phyloP scores from a whole-genome alignment of 2,888 invertebrate genomes.

The Thymelicus acteon region DNA sequence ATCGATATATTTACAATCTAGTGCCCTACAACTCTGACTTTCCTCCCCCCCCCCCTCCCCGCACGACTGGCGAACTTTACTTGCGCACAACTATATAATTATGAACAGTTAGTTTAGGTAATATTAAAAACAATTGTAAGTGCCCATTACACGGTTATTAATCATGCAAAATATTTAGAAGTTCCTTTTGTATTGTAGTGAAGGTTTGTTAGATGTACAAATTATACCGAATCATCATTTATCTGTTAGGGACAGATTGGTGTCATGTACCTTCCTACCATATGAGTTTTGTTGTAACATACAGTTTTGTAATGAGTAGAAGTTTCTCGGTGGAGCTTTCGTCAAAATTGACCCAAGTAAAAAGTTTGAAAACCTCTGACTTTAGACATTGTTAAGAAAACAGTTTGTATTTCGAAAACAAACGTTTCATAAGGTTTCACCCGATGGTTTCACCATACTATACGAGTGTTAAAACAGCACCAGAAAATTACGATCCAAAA shows the following conservation, averaged over 20 bases:
- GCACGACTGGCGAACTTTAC: constrained; percentile 18
- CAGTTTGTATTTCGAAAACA: no score
- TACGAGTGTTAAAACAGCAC: no score
- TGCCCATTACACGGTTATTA: constrained; percentile 28
- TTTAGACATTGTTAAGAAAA: no score
- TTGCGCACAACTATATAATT: constrained; percentile 21
- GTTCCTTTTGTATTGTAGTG: constrained; percentile 1
- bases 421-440: no score
- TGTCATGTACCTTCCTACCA: not conserved
- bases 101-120: constrained; percentile 25
- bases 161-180: constrained; percentile 12
- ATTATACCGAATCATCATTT: not conserved
- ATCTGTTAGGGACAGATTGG: not conserved
- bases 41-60: not conserved
- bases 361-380: no score
- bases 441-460: no score
- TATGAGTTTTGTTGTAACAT: no score
- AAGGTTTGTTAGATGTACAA: not conserved
- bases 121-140: constrained; percentile 13
- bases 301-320: no score
- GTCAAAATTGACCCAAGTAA: no score
- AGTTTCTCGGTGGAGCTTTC: not conserved
- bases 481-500: not conserved
- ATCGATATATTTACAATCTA: not conserved
- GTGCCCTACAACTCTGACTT: not conserved